phyloP scores from a whole-genome alignment of 2,888 invertebrate genomes.

The Carabus problematicus region DNA sequence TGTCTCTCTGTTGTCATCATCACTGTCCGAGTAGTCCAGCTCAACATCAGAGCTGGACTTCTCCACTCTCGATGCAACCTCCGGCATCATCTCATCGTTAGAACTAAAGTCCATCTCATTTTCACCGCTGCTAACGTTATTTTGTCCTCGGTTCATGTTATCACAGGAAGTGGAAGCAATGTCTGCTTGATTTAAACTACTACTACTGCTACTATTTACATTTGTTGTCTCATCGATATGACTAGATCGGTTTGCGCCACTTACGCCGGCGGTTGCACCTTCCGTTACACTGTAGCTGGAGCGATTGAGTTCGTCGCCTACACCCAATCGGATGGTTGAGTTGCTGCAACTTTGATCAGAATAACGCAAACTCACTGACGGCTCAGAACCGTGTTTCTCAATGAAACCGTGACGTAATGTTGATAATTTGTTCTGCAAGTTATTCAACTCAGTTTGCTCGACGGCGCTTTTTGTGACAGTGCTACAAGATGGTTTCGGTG shows the following conservation, averaged over 20 bases:
- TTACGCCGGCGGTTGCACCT: not conserved
- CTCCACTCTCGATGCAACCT: conserved; percentile 46
- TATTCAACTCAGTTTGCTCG: conserved; percentile 11
- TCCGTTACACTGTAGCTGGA: conserved; percentile 42
- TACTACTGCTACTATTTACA: not conserved
- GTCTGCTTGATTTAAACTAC: conserved; percentile 33
- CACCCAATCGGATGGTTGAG: conserved; percentile 65
- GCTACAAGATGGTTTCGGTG: conserved; percentile 21
- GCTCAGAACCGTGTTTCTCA: conserved; percentile 64
- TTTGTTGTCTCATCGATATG: not conserved
- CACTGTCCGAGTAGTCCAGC: conserved; percentile 54
- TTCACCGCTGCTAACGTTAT: conserved; percentile 45
- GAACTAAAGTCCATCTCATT: conserved; percentile 47
- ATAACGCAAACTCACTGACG: conserved; percentile 68
- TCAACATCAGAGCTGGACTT: conserved; percentile 51
- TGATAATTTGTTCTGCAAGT: conserved; percentile 38
- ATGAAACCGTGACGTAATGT: conserved; percentile 65
- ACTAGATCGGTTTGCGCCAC: not conserved
- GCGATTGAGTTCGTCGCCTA: conserved; percentile 59
- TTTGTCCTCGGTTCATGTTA: conserved; percentile 35
- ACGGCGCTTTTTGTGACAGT: conserved; percentile 7
- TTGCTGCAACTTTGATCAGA: conserved; percentile 69
- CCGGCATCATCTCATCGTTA: conserved; percentile 49
- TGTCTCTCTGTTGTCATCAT: conserved; percentile 44
- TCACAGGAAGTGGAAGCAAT: conserved; percentile 50